phyloP scores from a whole-genome alignment of 2,113 vertebrate genomes.

The Piprites chloris region DNA sequence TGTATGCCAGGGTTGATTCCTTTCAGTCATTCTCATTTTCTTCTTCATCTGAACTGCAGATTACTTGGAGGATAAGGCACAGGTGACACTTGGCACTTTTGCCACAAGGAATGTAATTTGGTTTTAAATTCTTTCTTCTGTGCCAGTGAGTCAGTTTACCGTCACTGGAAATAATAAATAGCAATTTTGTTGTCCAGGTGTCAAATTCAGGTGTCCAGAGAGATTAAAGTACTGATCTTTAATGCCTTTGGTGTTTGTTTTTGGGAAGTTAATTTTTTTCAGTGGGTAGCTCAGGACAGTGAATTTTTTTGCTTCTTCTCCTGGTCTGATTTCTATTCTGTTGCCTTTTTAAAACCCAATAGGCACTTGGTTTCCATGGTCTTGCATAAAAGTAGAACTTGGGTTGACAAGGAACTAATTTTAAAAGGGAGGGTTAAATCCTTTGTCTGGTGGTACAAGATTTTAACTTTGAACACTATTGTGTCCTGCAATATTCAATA shows the following conservation, averaged over 20 bases:
- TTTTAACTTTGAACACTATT: background rate
- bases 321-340: background rate
- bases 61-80: background rate
- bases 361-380: background rate
- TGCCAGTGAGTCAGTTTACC: background rate
- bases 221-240: background rate
- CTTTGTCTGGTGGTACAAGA: background rate
- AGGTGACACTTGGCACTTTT: background rate
- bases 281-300: background rate
- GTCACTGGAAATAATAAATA: background rate
- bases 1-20: background rate
- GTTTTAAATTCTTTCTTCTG: background rate
- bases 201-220: background rate
- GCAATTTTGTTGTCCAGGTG: background rate
- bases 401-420: background rate
- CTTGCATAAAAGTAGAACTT: background rate
- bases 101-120: background rate
- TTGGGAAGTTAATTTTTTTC: slow-evolving; percentile 12
- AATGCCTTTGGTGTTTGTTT: background rate
- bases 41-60: background rate
- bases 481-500: background rate
- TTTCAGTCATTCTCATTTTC: background rate
- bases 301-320: background rate
- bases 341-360: background rate
- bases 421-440: background rate